Conservation (phyloP, 1,140 invertebrate genomes). For the Megathymus violae region DNA sequence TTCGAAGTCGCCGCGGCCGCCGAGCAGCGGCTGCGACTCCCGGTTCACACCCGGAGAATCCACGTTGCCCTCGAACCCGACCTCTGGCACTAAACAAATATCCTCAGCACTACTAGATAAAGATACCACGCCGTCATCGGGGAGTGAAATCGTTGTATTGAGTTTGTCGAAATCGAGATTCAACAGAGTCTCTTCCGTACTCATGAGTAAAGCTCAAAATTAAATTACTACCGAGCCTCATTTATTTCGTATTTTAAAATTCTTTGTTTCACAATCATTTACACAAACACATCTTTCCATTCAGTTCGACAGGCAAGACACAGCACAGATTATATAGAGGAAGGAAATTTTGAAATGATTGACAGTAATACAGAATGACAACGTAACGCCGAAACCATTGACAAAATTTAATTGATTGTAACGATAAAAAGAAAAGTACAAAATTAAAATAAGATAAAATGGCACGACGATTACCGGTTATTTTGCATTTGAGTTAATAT, state of each 20-base stretch:
- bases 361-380: conserved; percentile 49
- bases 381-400: conserved; percentile 34
- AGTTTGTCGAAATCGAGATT: conserved; percentile 83
- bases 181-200: conserved; percentile 84
- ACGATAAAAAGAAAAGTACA: too few species aligned
- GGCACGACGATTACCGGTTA: too few species aligned
- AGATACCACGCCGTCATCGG: conserved; percentile 83
- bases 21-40: conserved; percentile 95
- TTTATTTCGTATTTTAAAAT: conserved; percentile 77
- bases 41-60: conserved; percentile 90
- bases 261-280: conserved; percentile 82
- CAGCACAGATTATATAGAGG: conserved; percentile 66
- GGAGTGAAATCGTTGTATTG: conserved; percentile 64
- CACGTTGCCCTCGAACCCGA: conserved; percentile 87
- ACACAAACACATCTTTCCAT: conserved; percentile 79
- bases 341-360: conserved; percentile 33
- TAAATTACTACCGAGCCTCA: conserved; percentile 75
- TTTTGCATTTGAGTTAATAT: too few species aligned
- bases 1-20: conserved; percentile 91
- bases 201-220: conserved; percentile 81
- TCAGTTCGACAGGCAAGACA: conserved; percentile 49
- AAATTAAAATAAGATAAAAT: too few species aligned
- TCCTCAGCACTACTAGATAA: conserved; percentile 85
- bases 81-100: conserved; percentile 87
- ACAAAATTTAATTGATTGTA: conserved; percentile 22